Evolutionary conservation across 2,888 invertebrate species (phyloP), one percentile per base, ranked within the genome.

Genomic region (Galeopsomyia nigrocyanea): DNA sequence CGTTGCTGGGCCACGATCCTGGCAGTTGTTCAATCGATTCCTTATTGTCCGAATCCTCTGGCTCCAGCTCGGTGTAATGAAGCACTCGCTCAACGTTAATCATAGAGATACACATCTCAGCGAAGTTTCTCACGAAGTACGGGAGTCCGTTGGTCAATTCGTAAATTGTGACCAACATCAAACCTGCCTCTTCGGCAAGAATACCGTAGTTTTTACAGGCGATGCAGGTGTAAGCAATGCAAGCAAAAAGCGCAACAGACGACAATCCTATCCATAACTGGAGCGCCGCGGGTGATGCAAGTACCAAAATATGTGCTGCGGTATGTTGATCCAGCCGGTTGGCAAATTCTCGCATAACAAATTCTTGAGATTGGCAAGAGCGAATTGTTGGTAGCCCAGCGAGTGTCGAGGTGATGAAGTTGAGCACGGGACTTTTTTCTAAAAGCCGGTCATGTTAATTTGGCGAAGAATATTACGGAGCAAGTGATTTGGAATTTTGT

Each of bases 381-480:
- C 98, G 89, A 75, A 98, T 96, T 0, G 96, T 96, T 51, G 94
- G 91, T 46, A 98, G 89, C 1, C 98, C 98, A 75, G 93, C 90
- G 7, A 98, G 88, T 0, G 95, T 93, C 0, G 96, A 93, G 17
- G 94, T 93, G 77, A 97, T 90, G 83, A 97, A 96, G 0, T 96
- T 94, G 85, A 96, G 97, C 0, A 98, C 94, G 0, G 98, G 97
- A 87, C 96, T 96, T 76, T 94, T 83, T 9, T 82, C 82, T 82
- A 50, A 63, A 76, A 73, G 14, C n/a, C n/a, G n/a, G n/a, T n/a
- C n/a, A n/a, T n/a, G n/a, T n/a, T n/a, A n/a, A n/a, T n/a, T n/a
- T n/a, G n/a, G n/a, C n/a, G n/a, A n/a, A n/a, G n/a, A n/a, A n/a
- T n/a, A n/a, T n/a, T n/a, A n/a, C n/a, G n/a, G n/a, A n/a, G n/a